phyloP scores from a whole-genome alignment of 2,797 vertebrate genomes.

The Channallabes apus region DNA sequence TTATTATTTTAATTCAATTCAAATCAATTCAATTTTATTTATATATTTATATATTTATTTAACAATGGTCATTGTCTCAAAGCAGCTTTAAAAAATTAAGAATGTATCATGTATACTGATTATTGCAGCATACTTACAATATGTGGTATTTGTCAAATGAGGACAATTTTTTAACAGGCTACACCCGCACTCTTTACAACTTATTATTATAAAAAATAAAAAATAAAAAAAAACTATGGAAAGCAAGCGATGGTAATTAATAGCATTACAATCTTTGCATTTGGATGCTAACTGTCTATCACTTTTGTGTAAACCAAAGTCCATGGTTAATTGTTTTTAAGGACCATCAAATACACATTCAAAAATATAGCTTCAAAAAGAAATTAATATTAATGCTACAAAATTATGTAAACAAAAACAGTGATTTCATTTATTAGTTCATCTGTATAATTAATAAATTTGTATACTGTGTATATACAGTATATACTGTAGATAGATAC shows the following conservation, averaged over 20 bases:
- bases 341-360: not conserved
- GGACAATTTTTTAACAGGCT: not conserved
- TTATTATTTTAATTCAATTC: too few relatives aligned
- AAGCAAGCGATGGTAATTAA: not conserved
- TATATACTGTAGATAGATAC: too few relatives aligned
- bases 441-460: too few relatives aligned
- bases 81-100: too few relatives aligned
- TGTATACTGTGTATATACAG: too few relatives aligned
- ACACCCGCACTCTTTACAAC: not conserved
- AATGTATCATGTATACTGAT: not conserved
- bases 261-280: not conserved
- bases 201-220: not conserved
- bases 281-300: not conserved
- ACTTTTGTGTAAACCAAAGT: not conserved
- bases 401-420: not conserved
- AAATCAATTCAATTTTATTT: too few relatives aligned
- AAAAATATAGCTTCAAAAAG: not conserved
- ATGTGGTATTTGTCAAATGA: conserved; percentile 4
- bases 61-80: too few relatives aligned
- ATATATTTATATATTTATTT: too few relatives aligned
- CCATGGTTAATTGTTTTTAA: not conserved
- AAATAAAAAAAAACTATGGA: not conserved
- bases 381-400: not conserved
- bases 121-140: not conserved
- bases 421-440: not conserved